A percentile compares a stretch with the other conserved stretches of the same genome.
Evolutionary conservation across 2,113 vertebrate genomes (phyloP).

Genomic region (Promerops cafer): DNA sequence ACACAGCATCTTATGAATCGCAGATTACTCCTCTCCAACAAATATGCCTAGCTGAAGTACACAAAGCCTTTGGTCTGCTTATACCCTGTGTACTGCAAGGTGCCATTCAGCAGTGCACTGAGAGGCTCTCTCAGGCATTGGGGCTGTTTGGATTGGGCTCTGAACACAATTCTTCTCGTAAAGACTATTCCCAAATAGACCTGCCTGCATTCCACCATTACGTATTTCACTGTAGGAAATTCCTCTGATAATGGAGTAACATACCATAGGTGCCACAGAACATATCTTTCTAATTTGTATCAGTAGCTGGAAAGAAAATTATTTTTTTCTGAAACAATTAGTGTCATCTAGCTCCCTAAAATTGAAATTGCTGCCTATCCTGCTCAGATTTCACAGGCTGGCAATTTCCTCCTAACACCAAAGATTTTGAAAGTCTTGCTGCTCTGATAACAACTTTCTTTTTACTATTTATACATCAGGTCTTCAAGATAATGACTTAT

Average conservation of each 20-base stretch:
- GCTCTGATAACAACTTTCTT: neutral
- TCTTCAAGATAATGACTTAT: neutral
- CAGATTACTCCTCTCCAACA: neutral
- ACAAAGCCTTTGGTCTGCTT: neutral
- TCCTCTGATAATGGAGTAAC: neutral
- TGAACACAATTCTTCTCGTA: neutral
- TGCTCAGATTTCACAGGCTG: neutral
- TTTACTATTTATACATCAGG: neutral
- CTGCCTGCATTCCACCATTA: neutral
- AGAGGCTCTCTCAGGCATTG: neutral
- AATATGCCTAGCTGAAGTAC: neutral
- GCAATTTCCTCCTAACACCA: neutral
- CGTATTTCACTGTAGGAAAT: neutral
- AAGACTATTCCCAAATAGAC: neutral
- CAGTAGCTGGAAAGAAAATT: neutral
- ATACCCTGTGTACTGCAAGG: fast-evolving
- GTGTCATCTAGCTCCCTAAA: neutral
- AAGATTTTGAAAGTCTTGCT: neutral
- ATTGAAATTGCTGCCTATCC: neutral
- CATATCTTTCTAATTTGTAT: neutral
- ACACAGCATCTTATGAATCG: neutral
- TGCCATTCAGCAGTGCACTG: neutral
- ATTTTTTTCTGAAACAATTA: neutral
- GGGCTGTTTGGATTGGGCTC: neutral
- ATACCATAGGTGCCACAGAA: neutral